Evolutionary conservation across 2,888 invertebrate genomes (phyloP), one percentile per base, ranked within the genome.

Genomic region (Phasia obesa): DNA sequence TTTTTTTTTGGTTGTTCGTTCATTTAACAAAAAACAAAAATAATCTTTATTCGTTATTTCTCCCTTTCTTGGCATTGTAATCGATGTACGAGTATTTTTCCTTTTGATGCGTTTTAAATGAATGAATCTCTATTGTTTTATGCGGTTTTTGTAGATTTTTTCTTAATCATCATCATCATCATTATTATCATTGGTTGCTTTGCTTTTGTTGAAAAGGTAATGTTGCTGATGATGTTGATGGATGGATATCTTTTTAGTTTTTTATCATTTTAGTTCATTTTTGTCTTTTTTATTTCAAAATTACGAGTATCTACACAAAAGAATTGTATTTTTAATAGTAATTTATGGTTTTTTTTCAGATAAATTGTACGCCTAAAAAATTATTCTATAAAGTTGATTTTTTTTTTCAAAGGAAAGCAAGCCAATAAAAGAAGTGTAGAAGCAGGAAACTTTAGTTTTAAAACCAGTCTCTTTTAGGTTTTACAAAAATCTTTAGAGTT

Each of bases 121-220:
- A 79, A 76, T 71, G 79, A 75, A 78, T 75, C 83, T 75, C 83
- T 79, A 79, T 83, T 83, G 79, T 83, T 75, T 83, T 79, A 75
- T 67, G 53, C 2, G n/a, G 38, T 42, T 62, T 77, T 47, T 60
- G 70, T 67, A 35, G n/a, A 44, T 57, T 51, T 59, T 49, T 53
- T 76, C 60, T 1, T 69, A 31, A 38, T 59, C 49, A 64, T 53
- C 47, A 69, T 53, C 59, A 11, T 69, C 25, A 49, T 65, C 51
- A 42, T 47, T 47, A 69, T 38, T 21, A 57, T 27, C 42, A 23
- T 23, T 31, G 35, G 19, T 21, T 53, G 25, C 7, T 23, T 62
- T 38, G 9, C 23, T 38, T 73, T 15, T 42, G n/a, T 19, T 2
- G 64, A 57, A 38, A 57, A 38, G 65, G 59, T 76, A 55, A 64